phyloP scores from a whole-genome alignment of 2,113 vertebrate genomes.

The Fregetta grallaria region DNA sequence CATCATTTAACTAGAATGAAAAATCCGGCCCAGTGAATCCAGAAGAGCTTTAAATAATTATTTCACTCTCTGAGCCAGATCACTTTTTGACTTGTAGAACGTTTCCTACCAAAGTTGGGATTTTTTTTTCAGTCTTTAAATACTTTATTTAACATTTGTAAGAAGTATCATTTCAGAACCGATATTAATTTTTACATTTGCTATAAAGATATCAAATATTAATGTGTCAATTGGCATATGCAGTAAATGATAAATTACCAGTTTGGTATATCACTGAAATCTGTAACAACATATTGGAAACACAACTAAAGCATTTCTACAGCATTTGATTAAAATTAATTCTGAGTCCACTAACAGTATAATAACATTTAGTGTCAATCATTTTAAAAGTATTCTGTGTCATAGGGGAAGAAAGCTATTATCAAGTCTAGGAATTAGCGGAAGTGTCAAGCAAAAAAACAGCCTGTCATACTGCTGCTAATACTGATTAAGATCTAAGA shows the following conservation, averaged over 20 bases:
- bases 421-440: constrained; percentile 63
- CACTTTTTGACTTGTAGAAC: background rate
- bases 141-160: background rate
- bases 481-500: constrained; percentile 66
- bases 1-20: background rate
- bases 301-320: constrained; percentile 45
- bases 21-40: background rate
- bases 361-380: constrained; percentile 76
- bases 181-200: background rate
- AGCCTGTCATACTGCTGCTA: constrained; percentile 64
- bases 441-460: constrained; percentile 63
- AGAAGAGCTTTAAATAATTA: background rate
- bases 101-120: background rate
- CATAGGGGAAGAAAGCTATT: constrained; percentile 66
- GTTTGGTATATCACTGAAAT: constrained; percentile 14
- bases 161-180: background rate
- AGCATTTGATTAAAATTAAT: constrained; percentile 75
- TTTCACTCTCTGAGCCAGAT: background rate
- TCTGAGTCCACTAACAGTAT: constrained; percentile 68
- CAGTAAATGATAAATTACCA: constrained; percentile 17
- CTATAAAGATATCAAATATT: background rate
- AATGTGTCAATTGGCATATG: background rate
- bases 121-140: background rate
- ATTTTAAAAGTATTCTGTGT: constrained; percentile 69
- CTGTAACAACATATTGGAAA: constrained; percentile 35